Percentiles rank a stretch among this genome's conserved stretches.
These are phyloP conservation scores for Sigmodon hispidus DNA, from an alignment of 2,113 vertebrate species.

Conservation along the genomic window DNA sequence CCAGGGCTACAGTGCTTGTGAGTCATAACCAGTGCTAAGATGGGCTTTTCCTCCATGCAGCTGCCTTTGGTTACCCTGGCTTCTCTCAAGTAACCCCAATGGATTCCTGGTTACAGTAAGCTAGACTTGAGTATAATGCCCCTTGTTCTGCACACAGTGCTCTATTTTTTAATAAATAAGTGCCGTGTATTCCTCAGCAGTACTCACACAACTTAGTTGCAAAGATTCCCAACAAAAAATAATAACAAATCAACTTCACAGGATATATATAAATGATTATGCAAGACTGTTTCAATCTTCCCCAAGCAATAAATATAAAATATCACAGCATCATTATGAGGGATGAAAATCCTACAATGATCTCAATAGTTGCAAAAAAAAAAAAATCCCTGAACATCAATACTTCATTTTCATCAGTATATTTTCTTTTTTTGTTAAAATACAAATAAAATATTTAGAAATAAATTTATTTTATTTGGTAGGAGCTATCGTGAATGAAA, in stretches of 20 bases:
- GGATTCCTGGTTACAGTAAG: neutral
- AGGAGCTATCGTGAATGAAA: neutral
- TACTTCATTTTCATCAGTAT: neutral
- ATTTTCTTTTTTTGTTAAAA: neutral
- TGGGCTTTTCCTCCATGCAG: neutral
- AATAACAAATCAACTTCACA: neutral
- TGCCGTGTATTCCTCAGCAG: neutral
- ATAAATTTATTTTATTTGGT: neutral
- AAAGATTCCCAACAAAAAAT: neutral
- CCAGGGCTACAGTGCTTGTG: neutral
- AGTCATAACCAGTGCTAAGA: neutral
- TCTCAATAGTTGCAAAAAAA: neutral
- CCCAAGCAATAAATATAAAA: neutral
- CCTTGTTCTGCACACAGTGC: no score
- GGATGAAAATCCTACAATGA: neutral
- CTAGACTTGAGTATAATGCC: neutral
- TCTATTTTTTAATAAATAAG: neutral
- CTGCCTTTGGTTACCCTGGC: no score
- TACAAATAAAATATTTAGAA: neutral
- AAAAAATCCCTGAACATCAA: neutral
- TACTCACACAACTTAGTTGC: neutral
- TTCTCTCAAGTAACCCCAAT: neutral
- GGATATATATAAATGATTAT: neutral
- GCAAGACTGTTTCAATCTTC: neutral
- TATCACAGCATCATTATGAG: neutral